Percentiles rank a stretch among this genome's conserved stretches.
These are phyloP conservation scores for Caiman crocodilus DNA, from an alignment of 2,797 vertebrate genomes.

Conservation along the genomic window DNA sequence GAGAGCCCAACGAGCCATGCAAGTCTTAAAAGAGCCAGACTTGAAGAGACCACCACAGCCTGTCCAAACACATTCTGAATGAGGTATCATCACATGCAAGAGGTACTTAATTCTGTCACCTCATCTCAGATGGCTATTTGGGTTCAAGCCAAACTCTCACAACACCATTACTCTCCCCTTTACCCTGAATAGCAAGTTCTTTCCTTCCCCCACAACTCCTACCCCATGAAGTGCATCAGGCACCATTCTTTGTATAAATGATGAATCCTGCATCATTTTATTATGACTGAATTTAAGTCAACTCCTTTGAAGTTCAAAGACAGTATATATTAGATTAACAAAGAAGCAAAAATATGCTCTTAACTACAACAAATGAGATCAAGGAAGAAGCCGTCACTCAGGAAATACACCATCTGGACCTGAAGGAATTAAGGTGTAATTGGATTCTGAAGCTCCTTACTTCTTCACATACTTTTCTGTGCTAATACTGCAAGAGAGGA, in stretches of 20 bases:
- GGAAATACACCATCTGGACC: not conserved
- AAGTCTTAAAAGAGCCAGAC: not conserved
- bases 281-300: accelerated
- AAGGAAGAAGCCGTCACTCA: not conserved
- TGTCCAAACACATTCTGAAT: not conserved
- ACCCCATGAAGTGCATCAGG: not conserved
- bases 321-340: not conserved
- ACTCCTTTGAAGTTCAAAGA: not conserved
- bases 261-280: not conserved
- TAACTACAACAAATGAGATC: not conserved
- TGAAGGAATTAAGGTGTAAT: not conserved
- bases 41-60: not conserved
- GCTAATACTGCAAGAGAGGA: not conserved
- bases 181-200: not conserved
- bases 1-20: not conserved
- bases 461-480: not conserved
- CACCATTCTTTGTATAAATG: not conserved
- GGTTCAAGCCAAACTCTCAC: not conserved
- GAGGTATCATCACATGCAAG: not conserved
- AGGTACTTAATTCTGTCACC: not conserved
- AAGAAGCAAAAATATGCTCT: not conserved
- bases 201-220: not conserved
- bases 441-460: not conserved
- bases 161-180: not conserved
- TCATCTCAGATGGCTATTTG: not conserved